Percentiles rank a stretch among this genome's conserved stretches.
phyloP scores from a whole-genome alignment of 2,113 vertebrate species.

The Silurus meridionalis region DNA sequence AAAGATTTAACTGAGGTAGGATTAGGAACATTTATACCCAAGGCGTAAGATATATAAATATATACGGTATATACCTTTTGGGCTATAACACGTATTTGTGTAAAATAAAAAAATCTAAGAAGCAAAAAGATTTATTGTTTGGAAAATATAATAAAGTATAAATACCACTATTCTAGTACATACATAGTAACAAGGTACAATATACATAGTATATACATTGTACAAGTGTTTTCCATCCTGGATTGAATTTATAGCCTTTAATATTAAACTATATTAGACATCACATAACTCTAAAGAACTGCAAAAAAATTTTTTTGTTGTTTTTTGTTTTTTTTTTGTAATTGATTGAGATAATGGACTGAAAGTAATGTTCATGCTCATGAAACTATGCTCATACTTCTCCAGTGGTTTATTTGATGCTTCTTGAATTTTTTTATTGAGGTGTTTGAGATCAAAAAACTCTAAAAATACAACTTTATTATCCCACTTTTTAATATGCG shows the following conservation, averaged over 20 bases:
- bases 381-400: too few relatives aligned
- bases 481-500: background rate
- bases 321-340: background rate
- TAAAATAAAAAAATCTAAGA: too few relatives aligned
- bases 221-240: background rate
- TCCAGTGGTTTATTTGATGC: background rate
- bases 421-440: background rate
- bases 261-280: background rate
- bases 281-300: background rate
- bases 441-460: background rate
- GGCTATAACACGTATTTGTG: too few relatives aligned
- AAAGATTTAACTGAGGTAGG: too few relatives aligned
- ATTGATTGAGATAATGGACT: background rate
- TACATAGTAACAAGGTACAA: background rate
- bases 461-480: background rate
- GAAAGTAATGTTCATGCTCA: background rate
- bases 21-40: too few relatives aligned
- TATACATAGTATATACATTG: too few relatives aligned
- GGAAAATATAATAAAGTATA: too few relatives aligned
- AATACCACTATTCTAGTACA: too few relatives aligned
- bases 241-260: background rate
- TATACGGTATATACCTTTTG: too few relatives aligned
- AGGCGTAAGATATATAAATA: too few relatives aligned
- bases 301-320: background rate
- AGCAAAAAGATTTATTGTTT: too few relatives aligned